Evolutionary conservation across 2,888 invertebrate genomes (phyloP).

Genomic region (Hypsopygia costalis): DNA sequence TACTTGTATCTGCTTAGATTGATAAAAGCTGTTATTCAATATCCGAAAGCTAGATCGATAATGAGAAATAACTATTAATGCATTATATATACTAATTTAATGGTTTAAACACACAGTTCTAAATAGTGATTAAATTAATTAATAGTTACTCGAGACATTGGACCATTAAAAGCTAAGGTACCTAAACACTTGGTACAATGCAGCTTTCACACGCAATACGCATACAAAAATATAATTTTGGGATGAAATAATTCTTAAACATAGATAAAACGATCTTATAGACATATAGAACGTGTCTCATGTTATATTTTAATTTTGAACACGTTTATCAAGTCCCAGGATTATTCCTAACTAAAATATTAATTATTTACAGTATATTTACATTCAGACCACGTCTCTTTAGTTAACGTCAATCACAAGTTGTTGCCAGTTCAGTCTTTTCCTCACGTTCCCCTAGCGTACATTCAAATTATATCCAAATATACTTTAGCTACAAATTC

Average conservation of each 20-base stretch:
- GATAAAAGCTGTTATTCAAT: constrained; percentile 36
- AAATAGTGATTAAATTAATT: constrained; percentile 14
- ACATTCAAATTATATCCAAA: constrained; percentile 2
- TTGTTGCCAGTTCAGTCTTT: constrained; percentile 73
- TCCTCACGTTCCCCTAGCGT: constrained; percentile 42
- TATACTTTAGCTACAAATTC: constrained; percentile 2
- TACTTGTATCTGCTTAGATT: constrained; percentile 25
- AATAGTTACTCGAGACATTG: constrained; percentile 23
- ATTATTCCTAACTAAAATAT: constrained; percentile 41
- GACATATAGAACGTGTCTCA: constrained; percentile 38
- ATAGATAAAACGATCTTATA: constrained; percentile 38
- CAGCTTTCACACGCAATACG: constrained; percentile 60
- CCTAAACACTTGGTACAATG: constrained; percentile 44
- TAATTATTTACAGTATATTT: constrained; percentile 47
- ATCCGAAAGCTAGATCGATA: no score
- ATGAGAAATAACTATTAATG: constrained; percentile 6
- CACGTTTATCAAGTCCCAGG: constrained; percentile 51
- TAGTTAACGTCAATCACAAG: constrained; percentile 61
- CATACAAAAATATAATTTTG: constrained; percentile 76
- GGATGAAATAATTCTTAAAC: constrained; percentile 39
- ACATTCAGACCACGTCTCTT: constrained; percentile 54
- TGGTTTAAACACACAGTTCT: constrained; percentile 7
- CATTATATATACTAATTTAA: constrained; percentile 10
- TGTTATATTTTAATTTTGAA: constrained; percentile 51
- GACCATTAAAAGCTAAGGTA: constrained; percentile 43